Evolutionary conservation across 23 tunicate species (phyloP).

Genomic region (Halocynthia aurantium): DNA sequence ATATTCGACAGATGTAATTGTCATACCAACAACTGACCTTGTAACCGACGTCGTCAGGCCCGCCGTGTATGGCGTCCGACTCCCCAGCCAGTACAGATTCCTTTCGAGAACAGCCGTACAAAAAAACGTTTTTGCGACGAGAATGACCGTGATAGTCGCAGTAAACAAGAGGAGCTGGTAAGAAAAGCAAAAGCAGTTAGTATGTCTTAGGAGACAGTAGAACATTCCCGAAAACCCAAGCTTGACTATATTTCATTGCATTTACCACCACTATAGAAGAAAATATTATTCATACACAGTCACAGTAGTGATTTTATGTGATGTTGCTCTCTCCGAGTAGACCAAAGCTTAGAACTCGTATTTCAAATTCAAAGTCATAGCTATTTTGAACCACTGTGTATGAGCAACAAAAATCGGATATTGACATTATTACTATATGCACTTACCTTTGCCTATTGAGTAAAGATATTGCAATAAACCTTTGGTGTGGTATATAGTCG

Average conservation of each 20-base stretch:
- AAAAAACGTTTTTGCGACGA: conserved; percentile 81
- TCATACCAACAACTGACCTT: conserved; percentile 39
- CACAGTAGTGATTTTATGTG: too few species aligned
- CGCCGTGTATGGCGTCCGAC: conserved; percentile 30
- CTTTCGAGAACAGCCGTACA: conserved; percentile 83
- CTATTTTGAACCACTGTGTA: too few species aligned
- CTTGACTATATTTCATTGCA: neutral
- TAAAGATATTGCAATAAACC: conserved; percentile 83
- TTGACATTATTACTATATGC: too few species aligned
- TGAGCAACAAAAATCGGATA: too few species aligned
- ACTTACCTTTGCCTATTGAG: conserved; percentile 68
- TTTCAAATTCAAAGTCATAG: too few species aligned
- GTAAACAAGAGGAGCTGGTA: conserved; percentile 72
- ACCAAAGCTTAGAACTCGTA: too few species aligned
- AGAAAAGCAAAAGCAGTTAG: too few species aligned
- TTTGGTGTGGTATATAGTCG: conserved; percentile 92
- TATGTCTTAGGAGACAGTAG: too few species aligned
- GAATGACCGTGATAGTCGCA: conserved; percentile 99
- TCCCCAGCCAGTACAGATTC: conserved; percentile 72
- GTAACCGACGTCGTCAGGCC: conserved; percentile 61
- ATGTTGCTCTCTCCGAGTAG: too few species aligned
- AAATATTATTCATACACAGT: too few species aligned
- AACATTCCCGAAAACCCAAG: neutral
- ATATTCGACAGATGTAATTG: too few species aligned
- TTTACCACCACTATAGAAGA: too few species aligned